A percentile compares a stretch with the other conserved stretches of the same genome.
These are phyloP conservation scores for Cerastoderma edule DNA, from an alignment of 2,888 invertebrate genomes.

Conservation along the genomic window DNA sequence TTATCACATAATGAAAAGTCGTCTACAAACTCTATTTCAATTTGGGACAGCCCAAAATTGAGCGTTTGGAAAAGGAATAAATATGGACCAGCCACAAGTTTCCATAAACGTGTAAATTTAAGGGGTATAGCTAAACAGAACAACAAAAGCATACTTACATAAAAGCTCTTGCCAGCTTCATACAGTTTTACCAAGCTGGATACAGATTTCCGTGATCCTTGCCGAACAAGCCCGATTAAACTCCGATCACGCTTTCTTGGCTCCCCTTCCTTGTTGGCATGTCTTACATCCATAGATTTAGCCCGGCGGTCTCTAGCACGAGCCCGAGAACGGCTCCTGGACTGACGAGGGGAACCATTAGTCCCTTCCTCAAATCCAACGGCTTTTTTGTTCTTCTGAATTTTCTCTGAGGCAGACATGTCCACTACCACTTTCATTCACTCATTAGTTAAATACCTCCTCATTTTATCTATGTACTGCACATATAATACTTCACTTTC, in stretches of 20 bases:
- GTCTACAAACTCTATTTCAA: too few relatives aligned
- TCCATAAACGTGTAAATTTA: too few relatives aligned
- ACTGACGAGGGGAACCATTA: conserved; percentile 39
- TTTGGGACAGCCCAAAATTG: too few relatives aligned
- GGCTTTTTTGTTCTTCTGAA: conserved; percentile 57
- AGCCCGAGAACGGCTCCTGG: conserved; percentile 50
- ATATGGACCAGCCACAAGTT: background rate
- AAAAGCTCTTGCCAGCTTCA: conserved; percentile 57
- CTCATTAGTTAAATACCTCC: background rate
- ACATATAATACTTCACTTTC: too few relatives aligned
- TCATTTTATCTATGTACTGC: too few relatives aligned
- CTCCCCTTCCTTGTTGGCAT: conserved; percentile 37
- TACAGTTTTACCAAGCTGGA: conserved; percentile 57
- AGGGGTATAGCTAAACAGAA: too few relatives aligned
- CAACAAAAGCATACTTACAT: conserved; percentile 50
- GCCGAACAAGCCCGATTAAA: conserved; percentile 56
- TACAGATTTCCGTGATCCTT: conserved; percentile 58
- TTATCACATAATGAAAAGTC: too few relatives aligned
- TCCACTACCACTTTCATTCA: conserved; percentile 12
- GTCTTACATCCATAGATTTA: conserved; percentile 59
- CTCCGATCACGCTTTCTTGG: conserved; percentile 56
- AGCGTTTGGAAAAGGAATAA: background rate
- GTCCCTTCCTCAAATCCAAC: conserved; percentile 60
- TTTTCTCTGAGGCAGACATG: conserved; percentile 61
- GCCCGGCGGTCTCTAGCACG: conserved; percentile 47